Percentiles rank a stretch among this genome's conserved stretches.
Conservation (phyloP, 2,888 invertebrate genomes). For the Lasioglossum malachurum region DNA sequence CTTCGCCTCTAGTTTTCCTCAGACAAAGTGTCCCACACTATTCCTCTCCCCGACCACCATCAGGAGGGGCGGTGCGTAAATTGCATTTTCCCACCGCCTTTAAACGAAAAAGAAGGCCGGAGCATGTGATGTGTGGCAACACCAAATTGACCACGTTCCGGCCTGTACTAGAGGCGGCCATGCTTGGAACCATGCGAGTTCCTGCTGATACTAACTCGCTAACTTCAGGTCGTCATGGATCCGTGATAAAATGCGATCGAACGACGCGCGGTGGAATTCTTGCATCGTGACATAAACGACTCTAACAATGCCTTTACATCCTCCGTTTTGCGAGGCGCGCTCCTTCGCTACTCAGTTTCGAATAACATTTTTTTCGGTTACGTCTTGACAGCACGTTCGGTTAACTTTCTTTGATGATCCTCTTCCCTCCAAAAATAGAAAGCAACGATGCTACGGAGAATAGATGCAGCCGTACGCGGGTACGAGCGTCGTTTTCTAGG, state of each 20-base stretch:
- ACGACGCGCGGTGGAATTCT: neutral
- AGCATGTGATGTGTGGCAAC: no score
- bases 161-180: no score
- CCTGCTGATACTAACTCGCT: constrained; percentile 12
- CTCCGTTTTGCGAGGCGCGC: neutral
- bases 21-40: no score
- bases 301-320: neutral
- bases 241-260: constrained; percentile 24
- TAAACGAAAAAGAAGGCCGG: no score
- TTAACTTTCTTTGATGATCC: constrained; percentile 29
- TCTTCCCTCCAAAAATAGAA: constrained; percentile 28
- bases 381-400: constrained; percentile 24
- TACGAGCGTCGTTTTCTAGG: neutral
- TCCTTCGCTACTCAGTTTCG: neutral
- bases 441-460: constrained; percentile 24
- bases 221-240: constrained; percentile 30
- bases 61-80: no score
- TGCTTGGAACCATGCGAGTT: constrained; percentile 22
- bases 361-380: neutral
- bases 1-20: no score
- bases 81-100: no score
- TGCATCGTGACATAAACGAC: neutral
- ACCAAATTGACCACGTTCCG: no score
- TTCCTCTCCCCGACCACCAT: no score
- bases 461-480: neutral